These are phyloP conservation scores for Papilio elwesi DNA, from an alignment of 2,888 invertebrate genomes.

Conservation along the genomic window DNA sequence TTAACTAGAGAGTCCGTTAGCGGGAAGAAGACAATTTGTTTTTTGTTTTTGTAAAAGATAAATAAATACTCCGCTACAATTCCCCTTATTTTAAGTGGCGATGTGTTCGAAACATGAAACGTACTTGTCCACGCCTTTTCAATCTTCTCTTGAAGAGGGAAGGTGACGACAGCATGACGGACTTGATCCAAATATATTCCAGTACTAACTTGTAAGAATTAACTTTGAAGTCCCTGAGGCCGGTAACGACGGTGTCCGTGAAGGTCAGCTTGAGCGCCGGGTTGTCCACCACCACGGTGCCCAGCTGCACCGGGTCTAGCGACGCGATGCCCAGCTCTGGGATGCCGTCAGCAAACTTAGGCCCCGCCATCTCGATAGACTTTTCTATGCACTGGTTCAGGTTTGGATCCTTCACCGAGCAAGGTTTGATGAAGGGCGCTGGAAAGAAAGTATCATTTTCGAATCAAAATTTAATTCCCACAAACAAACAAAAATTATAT, in stretches of 20 bases:
- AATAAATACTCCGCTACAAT: too few species aligned
- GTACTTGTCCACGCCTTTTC: too few species aligned
- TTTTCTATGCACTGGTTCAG: slow-evolving; percentile 71
- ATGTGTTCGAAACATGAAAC: too few species aligned
- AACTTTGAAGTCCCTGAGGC: slow-evolving; percentile 67
- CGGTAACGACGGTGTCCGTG: slow-evolving; percentile 75
- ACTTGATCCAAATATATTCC: neutral
- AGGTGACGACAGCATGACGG: neutral
- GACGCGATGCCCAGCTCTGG: slow-evolving; percentile 77
- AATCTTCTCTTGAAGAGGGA: too few species aligned
- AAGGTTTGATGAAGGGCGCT: slow-evolving; percentile 79
- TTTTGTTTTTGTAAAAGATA: too few species aligned
- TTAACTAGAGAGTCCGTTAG: too few species aligned
- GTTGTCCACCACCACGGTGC: slow-evolving; percentile 73
- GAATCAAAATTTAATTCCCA: too few species aligned
- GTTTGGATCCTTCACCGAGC: slow-evolving; percentile 72
- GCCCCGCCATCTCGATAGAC: slow-evolving; percentile 60
- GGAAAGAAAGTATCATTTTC: slow-evolving; percentile 44
- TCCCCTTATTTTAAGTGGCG: too few species aligned
- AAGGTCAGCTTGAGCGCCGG: slow-evolving; percentile 74
- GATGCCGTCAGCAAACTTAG: slow-evolving; percentile 73
- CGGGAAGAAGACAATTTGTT: too few species aligned
- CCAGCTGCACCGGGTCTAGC: slow-evolving; percentile 77
- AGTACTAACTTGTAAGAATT: slow-evolving; percentile 72
- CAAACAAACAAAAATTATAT: too few species aligned